phyloP scores from a whole-genome alignment of 2,888 invertebrate species.

The Caenorhabditis angaria region DNA sequence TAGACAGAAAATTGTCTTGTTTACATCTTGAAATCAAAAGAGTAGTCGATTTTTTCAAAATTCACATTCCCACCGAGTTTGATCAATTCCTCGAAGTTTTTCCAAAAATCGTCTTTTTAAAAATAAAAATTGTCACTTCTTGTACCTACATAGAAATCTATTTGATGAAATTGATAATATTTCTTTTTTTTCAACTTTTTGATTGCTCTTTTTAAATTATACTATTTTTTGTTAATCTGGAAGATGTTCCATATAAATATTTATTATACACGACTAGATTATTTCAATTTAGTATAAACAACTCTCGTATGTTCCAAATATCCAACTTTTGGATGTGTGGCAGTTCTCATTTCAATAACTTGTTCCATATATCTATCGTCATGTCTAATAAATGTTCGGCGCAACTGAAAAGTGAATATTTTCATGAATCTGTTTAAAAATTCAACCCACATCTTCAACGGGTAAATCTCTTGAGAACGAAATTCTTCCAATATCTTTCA shows the following conservation, averaged over 20 bases:
- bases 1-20: too few relatives aligned
- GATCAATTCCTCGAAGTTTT: too few relatives aligned
- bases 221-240: too few relatives aligned
- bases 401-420: constrained; percentile 58
- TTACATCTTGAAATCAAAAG: too few relatives aligned
- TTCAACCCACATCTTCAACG: constrained; percentile 69
- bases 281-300: constrained; percentile 61
- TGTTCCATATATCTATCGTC: constrained; percentile 72
- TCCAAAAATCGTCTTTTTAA: too few relatives aligned
- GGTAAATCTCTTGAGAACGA: constrained; percentile 72
- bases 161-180: too few relatives aligned
- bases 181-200: too few relatives aligned
- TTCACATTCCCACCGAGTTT: too few relatives aligned
- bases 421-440: not conserved
- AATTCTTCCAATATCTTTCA: constrained; percentile 72
- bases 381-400: constrained; percentile 71
- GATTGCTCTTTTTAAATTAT: too few relatives aligned
- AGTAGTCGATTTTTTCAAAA: too few relatives aligned
- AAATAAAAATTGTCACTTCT: too few relatives aligned
- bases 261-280: constrained; percentile 3
- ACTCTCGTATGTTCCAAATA: constrained; percentile 72
- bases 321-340: constrained; percentile 71
- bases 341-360: constrained; percentile 71
- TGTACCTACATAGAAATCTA: too few relatives aligned
- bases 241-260: constrained; percentile 4